Conservation (phyloP, 1,140 invertebrate genomes). For the Aphidius ervi region DNA sequence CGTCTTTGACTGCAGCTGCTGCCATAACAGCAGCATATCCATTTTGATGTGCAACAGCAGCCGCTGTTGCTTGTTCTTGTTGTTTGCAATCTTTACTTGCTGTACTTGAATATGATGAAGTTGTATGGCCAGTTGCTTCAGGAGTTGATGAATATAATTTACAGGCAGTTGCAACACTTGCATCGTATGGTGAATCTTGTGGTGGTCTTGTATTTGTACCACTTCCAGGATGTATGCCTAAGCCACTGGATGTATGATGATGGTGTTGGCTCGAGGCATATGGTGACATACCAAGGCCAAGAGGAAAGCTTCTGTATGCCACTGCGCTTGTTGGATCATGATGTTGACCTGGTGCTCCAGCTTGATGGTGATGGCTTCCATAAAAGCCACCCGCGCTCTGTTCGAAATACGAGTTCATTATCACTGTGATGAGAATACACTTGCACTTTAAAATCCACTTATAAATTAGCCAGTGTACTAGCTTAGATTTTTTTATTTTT, state of each 20-base stretch:
- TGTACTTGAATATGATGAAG: conserved; percentile 58
- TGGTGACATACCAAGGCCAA: conserved; percentile 79
- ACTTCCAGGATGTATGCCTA: conserved; percentile 54
- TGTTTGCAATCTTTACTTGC: conserved; percentile 60
- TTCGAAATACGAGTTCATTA: conserved; percentile 94
- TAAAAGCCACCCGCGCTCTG: conserved; percentile 81
- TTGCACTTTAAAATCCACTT: conserved; percentile 36
- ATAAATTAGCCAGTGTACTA: too few species aligned
- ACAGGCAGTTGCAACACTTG: conserved; percentile 80
- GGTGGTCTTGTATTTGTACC: conserved; percentile 72
- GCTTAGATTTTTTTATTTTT: too few species aligned
- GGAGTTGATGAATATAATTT: conserved; percentile 73
- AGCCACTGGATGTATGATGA: conserved; percentile 64
- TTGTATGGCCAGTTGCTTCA: conserved; percentile 57
- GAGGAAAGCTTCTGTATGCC: conserved; percentile 75
- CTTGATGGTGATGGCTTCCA: conserved; percentile 78
- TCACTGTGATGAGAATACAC: conserved; percentile 35
- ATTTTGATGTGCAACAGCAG: conserved; percentile 63
- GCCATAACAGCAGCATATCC: conserved; percentile 63
- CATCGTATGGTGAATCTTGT: conserved; percentile 84
- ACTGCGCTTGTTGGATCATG: conserved; percentile 63
- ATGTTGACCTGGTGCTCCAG: conserved; percentile 66
- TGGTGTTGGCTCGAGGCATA: conserved; percentile 72
- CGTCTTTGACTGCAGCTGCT: conserved; percentile 63
- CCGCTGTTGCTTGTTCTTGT: conserved; percentile 60